Conservation (phyloP, 2,888 invertebrate species). For the Tipula unca region DNA sequence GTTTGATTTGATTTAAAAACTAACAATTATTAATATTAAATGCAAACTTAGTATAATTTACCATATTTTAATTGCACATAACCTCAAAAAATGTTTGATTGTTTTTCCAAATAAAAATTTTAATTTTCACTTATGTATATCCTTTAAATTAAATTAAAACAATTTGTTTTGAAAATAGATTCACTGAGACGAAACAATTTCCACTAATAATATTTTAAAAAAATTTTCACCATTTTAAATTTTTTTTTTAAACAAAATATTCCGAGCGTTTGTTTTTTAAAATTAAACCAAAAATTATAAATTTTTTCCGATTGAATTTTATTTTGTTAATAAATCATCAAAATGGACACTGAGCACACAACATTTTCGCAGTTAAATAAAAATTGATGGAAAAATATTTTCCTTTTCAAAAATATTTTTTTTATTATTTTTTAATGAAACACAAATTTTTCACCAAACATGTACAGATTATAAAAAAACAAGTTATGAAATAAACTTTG, state of each 20-base stretch:
- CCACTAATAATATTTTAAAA: background rate
- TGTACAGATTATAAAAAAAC: background rate
- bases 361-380: background rate
- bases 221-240: background rate
- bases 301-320: background rate
- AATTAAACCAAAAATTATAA: background rate
- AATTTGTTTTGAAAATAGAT: background rate
- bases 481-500: slow-evolving; percentile 16
- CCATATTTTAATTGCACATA: background rate
- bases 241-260: background rate
- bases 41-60: background rate
- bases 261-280: background rate
- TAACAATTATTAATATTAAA: background rate
- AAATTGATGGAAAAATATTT: background rate
- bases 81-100: background rate
- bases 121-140: background rate
- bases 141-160: background rate
- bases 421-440: background rate
- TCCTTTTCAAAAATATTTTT: background rate
- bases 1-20: background rate
- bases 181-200: background rate
- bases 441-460: background rate
- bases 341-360: background rate
- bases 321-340: background rate
- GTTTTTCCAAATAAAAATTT: background rate